phyloP scores from a whole-genome alignment of 2,797 vertebrate species.

The Aeoliscus strigatus region DNA sequence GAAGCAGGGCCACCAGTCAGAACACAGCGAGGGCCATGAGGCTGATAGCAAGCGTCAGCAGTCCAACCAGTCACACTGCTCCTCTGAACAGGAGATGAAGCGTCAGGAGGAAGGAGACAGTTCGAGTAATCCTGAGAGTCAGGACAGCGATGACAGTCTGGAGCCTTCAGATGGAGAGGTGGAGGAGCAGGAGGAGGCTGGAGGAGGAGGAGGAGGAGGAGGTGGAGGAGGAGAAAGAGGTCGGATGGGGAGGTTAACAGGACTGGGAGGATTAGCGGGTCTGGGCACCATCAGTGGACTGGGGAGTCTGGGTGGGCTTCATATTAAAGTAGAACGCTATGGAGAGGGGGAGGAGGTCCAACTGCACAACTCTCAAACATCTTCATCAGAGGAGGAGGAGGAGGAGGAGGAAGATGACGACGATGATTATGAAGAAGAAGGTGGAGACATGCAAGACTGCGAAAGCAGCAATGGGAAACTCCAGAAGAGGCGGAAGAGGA shows the following conservation, averaged over 20 bases:
- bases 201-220: conserved; percentile 65
- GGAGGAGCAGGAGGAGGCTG: conserved; percentile 79
- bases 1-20: conserved; percentile 84
- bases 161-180: conserved; percentile 90
- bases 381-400: conserved; percentile 72
- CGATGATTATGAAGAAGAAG: conserved; percentile 44
- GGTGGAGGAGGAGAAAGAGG: conserved; percentile 52
- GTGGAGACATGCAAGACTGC: conserved; percentile 79
- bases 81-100: conserved; percentile 87
- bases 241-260: conserved; percentile 60
- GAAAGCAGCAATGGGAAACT: conserved; percentile 79
- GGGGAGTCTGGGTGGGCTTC: conserved; percentile 84
- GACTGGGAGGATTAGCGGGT: conserved; percentile 75
- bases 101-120: conserved; percentile 91
- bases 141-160: conserved; percentile 94
- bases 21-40: conserved; percentile 89
- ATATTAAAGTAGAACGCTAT: conserved; percentile 96
- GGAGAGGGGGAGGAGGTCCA: conserved; percentile 88
- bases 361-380: conserved; percentile 83
- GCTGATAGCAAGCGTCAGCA: conserved; percentile 85
- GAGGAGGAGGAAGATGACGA: too few relatives aligned
- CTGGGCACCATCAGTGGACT: conserved; percentile 76
- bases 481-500: conserved; percentile 89
- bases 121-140: conserved; percentile 95
- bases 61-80: conserved; percentile 75